phyloP scores from a whole-genome alignment of 1,140 invertebrate genomes.

The Gerris buenoi region DNA sequence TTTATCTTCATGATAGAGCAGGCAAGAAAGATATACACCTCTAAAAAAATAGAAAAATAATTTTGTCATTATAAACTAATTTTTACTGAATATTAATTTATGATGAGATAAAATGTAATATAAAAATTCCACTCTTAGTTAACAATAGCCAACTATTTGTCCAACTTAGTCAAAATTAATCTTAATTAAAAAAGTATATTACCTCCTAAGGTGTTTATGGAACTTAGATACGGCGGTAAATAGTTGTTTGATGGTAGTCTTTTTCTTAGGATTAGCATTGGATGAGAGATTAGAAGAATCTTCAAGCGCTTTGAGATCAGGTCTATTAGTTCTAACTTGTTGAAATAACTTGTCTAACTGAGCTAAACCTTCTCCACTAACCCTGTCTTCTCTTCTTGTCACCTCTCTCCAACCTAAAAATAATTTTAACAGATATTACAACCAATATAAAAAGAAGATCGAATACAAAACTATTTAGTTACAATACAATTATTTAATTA shows the following conservation, averaged over 20 bases:
- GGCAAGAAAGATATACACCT: conserved; percentile 79
- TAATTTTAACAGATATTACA: no score
- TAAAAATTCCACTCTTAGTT: no score
- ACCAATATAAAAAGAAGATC: no score
- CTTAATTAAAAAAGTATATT: conserved; percentile 16
- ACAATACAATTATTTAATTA: no score
- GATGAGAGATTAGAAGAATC: conserved; percentile 20
- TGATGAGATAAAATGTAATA: background rate
- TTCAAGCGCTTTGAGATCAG: conserved; percentile 30
- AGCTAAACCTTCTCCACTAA: conserved; percentile 50
- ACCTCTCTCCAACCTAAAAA: conserved; percentile 60
- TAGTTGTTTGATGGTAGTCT: conserved; percentile 82
- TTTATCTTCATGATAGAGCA: conserved; percentile 87
- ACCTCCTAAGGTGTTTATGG: conserved; percentile 79
- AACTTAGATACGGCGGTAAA: conserved; percentile 90
- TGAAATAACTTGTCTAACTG: conserved; percentile 60
- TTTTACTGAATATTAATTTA: no score
- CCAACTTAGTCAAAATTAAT: no score
- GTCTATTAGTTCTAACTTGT: conserved; percentile 46
- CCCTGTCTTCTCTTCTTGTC: conserved; percentile 42
- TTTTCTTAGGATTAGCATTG: conserved; percentile 51
- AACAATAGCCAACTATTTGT: no score
- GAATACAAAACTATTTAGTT: no score
- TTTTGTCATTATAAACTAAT: no score
- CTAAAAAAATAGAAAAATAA: no score